Conservation (phyloP, 2,888 invertebrate genomes). For the Lobophora halterata region DNA sequence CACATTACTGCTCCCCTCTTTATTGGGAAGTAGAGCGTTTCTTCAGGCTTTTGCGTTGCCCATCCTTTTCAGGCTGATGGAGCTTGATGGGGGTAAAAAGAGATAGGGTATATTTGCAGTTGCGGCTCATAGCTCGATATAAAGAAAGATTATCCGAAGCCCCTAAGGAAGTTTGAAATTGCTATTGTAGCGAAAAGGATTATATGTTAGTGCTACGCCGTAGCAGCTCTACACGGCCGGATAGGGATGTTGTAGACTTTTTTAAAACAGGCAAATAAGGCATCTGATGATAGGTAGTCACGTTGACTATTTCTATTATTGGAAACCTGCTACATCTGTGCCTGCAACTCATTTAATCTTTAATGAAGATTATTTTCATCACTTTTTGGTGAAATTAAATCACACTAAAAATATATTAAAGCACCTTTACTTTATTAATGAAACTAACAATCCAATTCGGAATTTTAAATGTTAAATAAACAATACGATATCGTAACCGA, state of each 20-base stretch:
- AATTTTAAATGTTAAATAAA: slow-evolving; percentile 69
- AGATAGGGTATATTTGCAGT: slow-evolving; percentile 49
- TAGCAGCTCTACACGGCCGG: slow-evolving; percentile 63
- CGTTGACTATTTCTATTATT: too few relatives aligned
- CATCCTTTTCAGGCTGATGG: slow-evolving; percentile 42
- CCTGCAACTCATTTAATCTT: too few relatives aligned
- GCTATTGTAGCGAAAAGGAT: slow-evolving; percentile 82
- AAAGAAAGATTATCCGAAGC: slow-evolving; percentile 82
- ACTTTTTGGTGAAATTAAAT: too few relatives aligned
- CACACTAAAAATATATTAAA: slow-evolving; percentile 5
- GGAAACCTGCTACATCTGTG: too few relatives aligned
- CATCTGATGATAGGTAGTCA: too few relatives aligned
- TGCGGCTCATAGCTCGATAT: slow-evolving; percentile 73
- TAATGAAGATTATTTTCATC: too few relatives aligned
- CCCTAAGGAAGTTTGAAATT: slow-evolving; percentile 82
- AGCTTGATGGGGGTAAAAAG: slow-evolving; percentile 38
- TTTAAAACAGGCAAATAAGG: too few relatives aligned
- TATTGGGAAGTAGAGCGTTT: slow-evolving; percentile 74
- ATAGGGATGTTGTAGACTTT: slow-evolving; percentile 40
- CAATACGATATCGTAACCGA: slow-evolving; percentile 69
- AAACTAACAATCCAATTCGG: slow-evolving; percentile 56
- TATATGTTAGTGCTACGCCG: slow-evolving; percentile 80
- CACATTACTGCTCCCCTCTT: slow-evolving; percentile 77
- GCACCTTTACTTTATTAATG: slow-evolving; percentile 28
- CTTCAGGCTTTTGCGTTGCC: slow-evolving; percentile 48